phyloP scores from a whole-genome alignment of 2,888 invertebrate species.

The Amorpha juglandis region DNA sequence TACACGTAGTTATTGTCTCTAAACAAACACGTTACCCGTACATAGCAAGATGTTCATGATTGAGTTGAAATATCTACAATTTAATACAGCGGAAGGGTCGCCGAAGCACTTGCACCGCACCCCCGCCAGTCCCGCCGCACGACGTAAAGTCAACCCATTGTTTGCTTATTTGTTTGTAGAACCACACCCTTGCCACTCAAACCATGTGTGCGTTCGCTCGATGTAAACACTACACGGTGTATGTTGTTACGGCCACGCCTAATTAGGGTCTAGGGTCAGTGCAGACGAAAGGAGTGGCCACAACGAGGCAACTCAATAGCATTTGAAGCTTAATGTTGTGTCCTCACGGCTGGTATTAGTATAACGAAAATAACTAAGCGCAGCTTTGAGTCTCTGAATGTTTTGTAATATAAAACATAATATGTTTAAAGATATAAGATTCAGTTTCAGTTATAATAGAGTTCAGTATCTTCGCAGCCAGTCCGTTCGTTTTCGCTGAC shows the following conservation, averaged over 20 bases:
- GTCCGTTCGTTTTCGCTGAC: not conserved
- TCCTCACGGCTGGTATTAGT: not conserved
- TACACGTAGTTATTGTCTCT: too few species aligned
- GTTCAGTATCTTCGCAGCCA: not conserved
- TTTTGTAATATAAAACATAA: too few species aligned
- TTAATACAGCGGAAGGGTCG: not conserved
- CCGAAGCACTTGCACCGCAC: constrained; percentile 39
- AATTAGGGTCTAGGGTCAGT: not conserved
- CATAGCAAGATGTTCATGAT: too few species aligned
- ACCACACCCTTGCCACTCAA: constrained; percentile 34
- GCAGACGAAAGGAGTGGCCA: not conserved
- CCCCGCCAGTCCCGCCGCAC: constrained; percentile 60
- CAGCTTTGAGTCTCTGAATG: not conserved
- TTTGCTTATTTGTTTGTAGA: constrained; percentile 53
- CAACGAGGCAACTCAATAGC: not conserved
- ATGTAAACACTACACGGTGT: not conserved
- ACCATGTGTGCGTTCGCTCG: not conserved
- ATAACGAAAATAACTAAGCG: not conserved
- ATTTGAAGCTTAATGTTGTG: not conserved
- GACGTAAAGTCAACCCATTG: constrained; percentile 82
- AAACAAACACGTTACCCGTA: too few species aligned
- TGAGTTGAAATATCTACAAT: too few species aligned
- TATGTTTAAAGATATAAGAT: not conserved
- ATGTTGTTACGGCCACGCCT: not conserved
- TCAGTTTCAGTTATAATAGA: not conserved